Conservation (phyloP, 2,797 vertebrate genomes). For the Eulemur coronatus region DNA sequence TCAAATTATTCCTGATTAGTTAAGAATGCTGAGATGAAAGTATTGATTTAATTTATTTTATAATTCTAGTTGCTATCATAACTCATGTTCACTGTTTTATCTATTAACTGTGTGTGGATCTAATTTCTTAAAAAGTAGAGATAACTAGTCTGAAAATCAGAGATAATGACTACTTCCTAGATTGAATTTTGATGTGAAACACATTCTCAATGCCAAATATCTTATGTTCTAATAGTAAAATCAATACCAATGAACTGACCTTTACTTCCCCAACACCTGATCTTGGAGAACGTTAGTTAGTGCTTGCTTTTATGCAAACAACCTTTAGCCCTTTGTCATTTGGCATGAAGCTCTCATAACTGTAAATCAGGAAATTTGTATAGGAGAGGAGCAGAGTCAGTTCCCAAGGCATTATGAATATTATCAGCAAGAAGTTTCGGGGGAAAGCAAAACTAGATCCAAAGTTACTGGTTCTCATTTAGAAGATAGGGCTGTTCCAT, state of each 20-base stretch:
- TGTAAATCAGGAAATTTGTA: slow-evolving; percentile 66
- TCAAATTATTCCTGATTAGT: not conserved
- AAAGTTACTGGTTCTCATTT: slow-evolving; percentile 76
- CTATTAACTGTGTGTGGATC: not conserved
- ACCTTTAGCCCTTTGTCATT: not conserved
- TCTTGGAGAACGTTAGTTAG: not conserved
- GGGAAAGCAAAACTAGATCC: slow-evolving; percentile 42
- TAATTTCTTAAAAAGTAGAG: slow-evolving; percentile 2
- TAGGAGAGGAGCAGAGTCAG: slow-evolving; percentile 61
- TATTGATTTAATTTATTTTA: slow-evolving; percentile 3
- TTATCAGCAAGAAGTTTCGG: slow-evolving; percentile 18
- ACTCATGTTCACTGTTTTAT: not conserved
- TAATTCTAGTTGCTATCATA: not conserved
- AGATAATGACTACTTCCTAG: not conserved
- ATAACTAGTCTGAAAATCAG: not conserved
- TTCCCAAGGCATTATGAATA: slow-evolving; percentile 53
- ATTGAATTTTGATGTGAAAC: slow-evolving; percentile 28
- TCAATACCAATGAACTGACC: not conserved
- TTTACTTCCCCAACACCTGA: not conserved
- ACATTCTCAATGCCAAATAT: slow-evolving; percentile 25
- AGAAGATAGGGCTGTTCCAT: slow-evolving; percentile 66
- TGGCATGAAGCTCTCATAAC: not conserved
- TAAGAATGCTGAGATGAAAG: not conserved
- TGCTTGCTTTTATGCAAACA: slow-evolving; percentile 17
- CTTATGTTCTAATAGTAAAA: slow-evolving; percentile 17